Evolutionary conservation across 2,113 vertebrate species (phyloP), one percentile per base, ranked within the genome.

Genomic region (Sinocyclocheilus anshuiensis): DNA sequence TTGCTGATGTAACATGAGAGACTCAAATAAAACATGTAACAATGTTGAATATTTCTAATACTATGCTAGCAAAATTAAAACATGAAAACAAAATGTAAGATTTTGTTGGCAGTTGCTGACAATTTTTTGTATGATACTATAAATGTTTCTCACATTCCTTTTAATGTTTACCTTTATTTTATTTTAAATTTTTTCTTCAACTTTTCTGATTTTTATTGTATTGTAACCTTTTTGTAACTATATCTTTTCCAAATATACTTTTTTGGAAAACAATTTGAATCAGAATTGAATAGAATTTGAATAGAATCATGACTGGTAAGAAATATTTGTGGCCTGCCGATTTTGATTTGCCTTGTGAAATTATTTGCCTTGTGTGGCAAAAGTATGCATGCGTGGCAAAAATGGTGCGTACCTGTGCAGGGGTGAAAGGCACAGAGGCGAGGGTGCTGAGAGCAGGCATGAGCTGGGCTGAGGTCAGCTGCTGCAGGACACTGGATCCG

Each of bases 401-500:
- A 67, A 71, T 2, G 26, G 29, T 36, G 24, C 50, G 20, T 94
- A 95, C 95, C 95, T 96, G 94, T 33, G 59, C 89, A 57, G 95
- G 90, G 75, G 93, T 94, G 86, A 96, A 94, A 12, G 90, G 74
- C 36, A 93, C 88, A 6, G 91, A 80, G 13, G 85, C 20, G 22
- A 96, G 86, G 33, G 79, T 81, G 3, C 92, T 91, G 11, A 95
- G 91, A 42, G 76, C 87, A 5, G 89, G 59, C 9, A 85, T 76
- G 63, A 96, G 90, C 91, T 96, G 94, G 2, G 84, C 75, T 0
- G 89, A 59, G 8, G 84, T 89, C 72, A 96, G 93, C n/a, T 45
- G 86, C 81, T 92, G 91, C 81, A 96, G 91, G 91, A 95, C 95
- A 48, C 89, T 88, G 1, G 88, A 48, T 0, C 96, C 95, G 24